Evolutionary conservation across 2,888 invertebrate genomes (phyloP).

Genomic region (Dilophus febrilis): DNA sequence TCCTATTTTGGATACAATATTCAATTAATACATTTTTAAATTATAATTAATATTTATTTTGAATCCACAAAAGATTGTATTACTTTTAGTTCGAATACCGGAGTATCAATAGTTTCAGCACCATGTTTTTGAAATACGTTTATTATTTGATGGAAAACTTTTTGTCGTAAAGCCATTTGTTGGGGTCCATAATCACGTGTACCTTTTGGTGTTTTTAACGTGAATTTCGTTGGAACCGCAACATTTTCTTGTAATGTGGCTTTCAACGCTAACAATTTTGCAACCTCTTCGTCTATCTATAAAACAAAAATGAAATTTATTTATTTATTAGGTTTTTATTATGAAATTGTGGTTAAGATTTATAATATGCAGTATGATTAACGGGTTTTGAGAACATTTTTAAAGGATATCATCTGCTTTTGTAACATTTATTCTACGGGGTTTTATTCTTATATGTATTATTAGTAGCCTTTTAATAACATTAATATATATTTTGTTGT

Average conservation of each 20-base stretch:
- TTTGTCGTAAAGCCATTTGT: constrained; percentile 84
- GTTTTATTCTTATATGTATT: too few species aligned
- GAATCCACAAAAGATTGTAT: too few species aligned
- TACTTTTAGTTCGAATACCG: constrained; percentile 92
- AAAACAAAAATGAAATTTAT: constrained; percentile 5
- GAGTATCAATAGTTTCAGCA: constrained; percentile 95
- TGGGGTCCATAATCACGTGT: constrained; percentile 89
- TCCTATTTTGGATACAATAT: constrained; percentile 57
- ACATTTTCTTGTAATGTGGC: constrained; percentile 44
- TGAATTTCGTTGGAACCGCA: constrained; percentile 52
- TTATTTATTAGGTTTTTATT: too few species aligned
- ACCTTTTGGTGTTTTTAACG: constrained; percentile 81
- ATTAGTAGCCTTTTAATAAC: too few species aligned
- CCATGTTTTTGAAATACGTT: constrained; percentile 90
- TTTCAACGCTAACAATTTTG: constrained; percentile 65
- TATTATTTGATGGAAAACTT: constrained; percentile 71
- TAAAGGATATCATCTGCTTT: too few species aligned
- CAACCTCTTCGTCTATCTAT: constrained; percentile 74
- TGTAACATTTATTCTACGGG: too few species aligned
- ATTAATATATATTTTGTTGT: too few species aligned
- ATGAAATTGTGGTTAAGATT: too few species aligned
- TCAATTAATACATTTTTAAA: too few species aligned
- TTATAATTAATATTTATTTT: constrained; percentile 1
- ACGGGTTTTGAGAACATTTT: too few species aligned
- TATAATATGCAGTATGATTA: too few species aligned